Percentiles rank a stretch among this genome's conserved stretches.
Evolutionary conservation across 2,797 vertebrate species (phyloP).

Genomic region (Macropodus opercularis): DNA sequence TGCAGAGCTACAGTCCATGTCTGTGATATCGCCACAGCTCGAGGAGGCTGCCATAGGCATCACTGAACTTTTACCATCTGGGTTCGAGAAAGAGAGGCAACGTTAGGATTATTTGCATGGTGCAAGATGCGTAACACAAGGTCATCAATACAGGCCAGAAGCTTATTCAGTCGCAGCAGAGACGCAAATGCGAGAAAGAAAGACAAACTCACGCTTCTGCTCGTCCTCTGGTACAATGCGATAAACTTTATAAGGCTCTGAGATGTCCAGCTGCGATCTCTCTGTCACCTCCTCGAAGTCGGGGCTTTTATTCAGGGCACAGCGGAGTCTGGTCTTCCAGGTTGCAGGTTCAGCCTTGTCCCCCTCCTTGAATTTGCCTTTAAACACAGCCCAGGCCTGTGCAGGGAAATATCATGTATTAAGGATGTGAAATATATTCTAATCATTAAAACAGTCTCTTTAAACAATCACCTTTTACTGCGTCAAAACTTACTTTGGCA

Average conservation of each 20-base stretch:
- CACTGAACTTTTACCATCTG: conserved; percentile 81
- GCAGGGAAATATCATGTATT: background rate
- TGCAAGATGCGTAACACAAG: too few species aligned
- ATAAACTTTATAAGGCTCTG: conserved; percentile 98
- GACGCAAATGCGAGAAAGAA: too few species aligned
- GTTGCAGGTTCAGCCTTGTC: conserved; percentile 97
- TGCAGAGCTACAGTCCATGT: conserved; percentile 88
- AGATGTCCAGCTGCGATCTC: conserved; percentile 97
- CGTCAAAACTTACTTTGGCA: background rate
- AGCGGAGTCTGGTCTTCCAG: conserved; percentile 98
- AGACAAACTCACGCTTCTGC: conserved; percentile 89
- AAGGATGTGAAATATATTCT: background rate
- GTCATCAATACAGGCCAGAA: too few species aligned
- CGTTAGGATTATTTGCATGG: background rate
- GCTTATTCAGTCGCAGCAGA: too few species aligned
- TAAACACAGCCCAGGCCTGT: conserved; percentile 98
- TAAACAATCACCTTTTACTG: too few species aligned
- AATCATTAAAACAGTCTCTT: too few species aligned
- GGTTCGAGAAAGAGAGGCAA: conserved; percentile 5
- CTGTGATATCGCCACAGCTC: conserved; percentile 73
- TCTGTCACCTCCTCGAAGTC: conserved; percentile 99
- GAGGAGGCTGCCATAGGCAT: conserved; percentile 38
- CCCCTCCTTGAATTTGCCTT: conserved; percentile 98
- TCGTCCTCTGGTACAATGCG: conserved; percentile 96
- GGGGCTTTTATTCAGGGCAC: conserved; percentile 98